Conservation (phyloP, 2,797 vertebrate species). For the Luscinia megarhynchos region DNA sequence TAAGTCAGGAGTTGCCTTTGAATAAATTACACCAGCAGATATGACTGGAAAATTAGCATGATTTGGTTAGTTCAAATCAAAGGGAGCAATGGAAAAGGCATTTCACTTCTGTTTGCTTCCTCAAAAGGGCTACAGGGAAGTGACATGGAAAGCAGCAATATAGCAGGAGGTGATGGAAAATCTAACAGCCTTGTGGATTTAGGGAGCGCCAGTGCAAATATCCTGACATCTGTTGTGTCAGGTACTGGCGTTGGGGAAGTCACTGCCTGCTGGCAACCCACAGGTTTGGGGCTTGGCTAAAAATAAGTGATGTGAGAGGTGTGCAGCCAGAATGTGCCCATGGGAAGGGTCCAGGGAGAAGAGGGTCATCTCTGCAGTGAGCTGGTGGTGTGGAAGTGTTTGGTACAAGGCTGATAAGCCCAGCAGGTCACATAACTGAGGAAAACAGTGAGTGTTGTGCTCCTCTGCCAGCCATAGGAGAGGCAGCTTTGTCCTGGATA, state of each 20-base stretch:
- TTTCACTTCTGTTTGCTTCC: background rate
- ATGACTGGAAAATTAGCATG: background rate
- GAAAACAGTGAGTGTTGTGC: fast-evolving
- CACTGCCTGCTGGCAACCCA: fast-evolving
- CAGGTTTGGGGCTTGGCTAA: background rate
- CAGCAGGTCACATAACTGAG: background rate
- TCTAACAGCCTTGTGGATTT: background rate
- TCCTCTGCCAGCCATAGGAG: fast-evolving
- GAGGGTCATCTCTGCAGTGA: background rate
- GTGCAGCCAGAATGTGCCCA: fast-evolving
- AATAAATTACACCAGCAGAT: background rate
- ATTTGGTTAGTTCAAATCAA: background rate
- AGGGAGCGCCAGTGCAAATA: background rate
- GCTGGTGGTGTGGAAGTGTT: background rate
- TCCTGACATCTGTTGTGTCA: background rate
- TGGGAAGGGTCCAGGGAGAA: background rate
- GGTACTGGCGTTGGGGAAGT: background rate
- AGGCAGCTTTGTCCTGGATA: background rate
- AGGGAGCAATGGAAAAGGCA: background rate
- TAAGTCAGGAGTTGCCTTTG: background rate
- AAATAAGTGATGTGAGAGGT: background rate
- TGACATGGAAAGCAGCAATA: background rate
- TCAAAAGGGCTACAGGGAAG: background rate
- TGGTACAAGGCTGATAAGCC: background rate
- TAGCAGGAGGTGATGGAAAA: background rate